Evolutionary conservation across 2,888 invertebrate species (phyloP), one percentile per base, ranked within the genome.

Genomic region (Drosophila emarginata): DNA sequence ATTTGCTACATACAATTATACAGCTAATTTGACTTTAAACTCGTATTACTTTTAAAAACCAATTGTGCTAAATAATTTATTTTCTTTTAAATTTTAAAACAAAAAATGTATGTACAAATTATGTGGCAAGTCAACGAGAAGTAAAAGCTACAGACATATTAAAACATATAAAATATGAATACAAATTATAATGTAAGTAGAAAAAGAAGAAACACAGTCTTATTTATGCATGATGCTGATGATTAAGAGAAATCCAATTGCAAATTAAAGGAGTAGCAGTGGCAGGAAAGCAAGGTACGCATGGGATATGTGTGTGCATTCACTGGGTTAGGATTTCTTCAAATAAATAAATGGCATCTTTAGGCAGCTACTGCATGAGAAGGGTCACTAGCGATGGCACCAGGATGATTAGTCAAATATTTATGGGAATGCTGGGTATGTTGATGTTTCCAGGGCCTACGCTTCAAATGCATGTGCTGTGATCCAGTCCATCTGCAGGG

Each of bases 41-140:
- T 45, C 18, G 18, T 15, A 18, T 18, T 18, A 15, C n/a, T 18
- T 45, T 45, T 45, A 45, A 45, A 45, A 54, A 54, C 87, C 87
- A 87, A 87, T 87, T 82, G 79, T 51, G 76, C 82, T 87, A 82
- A 84, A 81, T 82, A 82, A 87, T 77, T 82, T 84, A 87, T 72
- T 64, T 77, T 67, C 68, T 76, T 59, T 73, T 54, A 74, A 58
- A 74, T 72, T 71, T 28, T 86, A 9, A 45, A 45, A 45, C 40
- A 45, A 45, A 45, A 9, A 45, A 21, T 21, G 45, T 45, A 87
- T 87, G 28, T 87, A 82, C 82, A 82, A 87, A 87, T 84, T 56
- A 84, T 67, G 68, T 68, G 60, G 45, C 76, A 77, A 84, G 66
- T 79, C 61, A 60, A 64, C 82, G 83, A 75, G 72, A 63, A 62